phyloP scores from a whole-genome alignment of 2,797 vertebrate species.

The Pseudomugil tenellus region DNA sequence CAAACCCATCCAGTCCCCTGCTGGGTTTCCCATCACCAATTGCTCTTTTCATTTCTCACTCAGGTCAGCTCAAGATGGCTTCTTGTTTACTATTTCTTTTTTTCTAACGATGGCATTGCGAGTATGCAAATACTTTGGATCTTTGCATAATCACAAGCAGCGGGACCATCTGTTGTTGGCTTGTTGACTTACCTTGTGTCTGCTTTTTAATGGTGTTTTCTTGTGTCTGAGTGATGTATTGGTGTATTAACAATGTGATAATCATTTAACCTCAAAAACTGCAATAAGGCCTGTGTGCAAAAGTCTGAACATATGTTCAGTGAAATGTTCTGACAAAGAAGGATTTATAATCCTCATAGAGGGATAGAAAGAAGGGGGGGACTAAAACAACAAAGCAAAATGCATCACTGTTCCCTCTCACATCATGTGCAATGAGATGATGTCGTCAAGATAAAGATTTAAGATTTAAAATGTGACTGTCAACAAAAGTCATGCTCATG shows the following conservation, averaged over 20 bases:
- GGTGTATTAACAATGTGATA: constrained; percentile 84
- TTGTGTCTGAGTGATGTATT: constrained; percentile 81
- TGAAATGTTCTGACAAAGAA: constrained; percentile 73
- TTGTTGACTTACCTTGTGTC: constrained; percentile 85
- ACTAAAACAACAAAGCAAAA: constrained; percentile 53
- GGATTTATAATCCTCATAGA: constrained; percentile 66
- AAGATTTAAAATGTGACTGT: constrained; percentile 66
- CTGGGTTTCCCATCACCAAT: constrained; percentile 56
- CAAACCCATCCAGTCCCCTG: constrained; percentile 43
- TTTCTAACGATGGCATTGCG: constrained; percentile 65
- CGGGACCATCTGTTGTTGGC: constrained; percentile 85
- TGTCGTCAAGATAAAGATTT: constrained; percentile 70
- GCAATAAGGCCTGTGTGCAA: constrained; percentile 57
- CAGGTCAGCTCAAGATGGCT: constrained; percentile 74
- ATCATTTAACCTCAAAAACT: constrained; percentile 82
- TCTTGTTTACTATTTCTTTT: constrained; percentile 33
- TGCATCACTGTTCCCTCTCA: constrained; percentile 26
- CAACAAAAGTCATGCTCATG: constrained; percentile 53
- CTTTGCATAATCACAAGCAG: constrained; percentile 85
- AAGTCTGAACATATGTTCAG: constrained; percentile 78
- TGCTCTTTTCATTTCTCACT: constrained; percentile 60
- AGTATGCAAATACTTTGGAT: constrained; percentile 81
- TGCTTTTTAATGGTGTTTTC: constrained; percentile 84
- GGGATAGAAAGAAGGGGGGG: constrained; percentile 42
- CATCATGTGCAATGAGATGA: constrained; percentile 44